Base-by-base conservation (phyloP, 2,888 invertebrate species). In the Thera obeliscata region DNA sequence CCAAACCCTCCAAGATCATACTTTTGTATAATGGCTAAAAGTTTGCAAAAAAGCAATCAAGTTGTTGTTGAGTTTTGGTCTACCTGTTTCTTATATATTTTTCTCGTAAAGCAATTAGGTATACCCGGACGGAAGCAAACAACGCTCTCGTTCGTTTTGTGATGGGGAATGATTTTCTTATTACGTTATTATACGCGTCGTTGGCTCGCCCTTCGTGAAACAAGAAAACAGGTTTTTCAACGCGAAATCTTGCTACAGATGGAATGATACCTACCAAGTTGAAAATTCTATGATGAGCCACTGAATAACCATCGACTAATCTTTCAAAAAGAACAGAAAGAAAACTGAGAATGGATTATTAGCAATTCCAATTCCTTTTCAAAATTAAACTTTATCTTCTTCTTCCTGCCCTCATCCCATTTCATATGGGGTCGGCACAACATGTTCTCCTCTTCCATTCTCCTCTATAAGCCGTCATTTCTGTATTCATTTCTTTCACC, bases 111-210 rank as follows among this genome's bases (percentile, higher is more conserved):
- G 43, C 61, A 66, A 68, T 64, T 67, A 72, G 7, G n/a, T 59
- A 35, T 6, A 12, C 3, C 12, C 22, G 52, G 55, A 54, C n/a
- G 60, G 66, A 69, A 66, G 59, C 60, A 49, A 66, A 63, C 59
- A 66, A 60, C 54, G 57, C 48, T 48, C 49, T 66, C 52, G 61
- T 61, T 66, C 48, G 66, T 61, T 66, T 54, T 60, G 56, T 54
- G 78, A 76, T 73, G 75, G 83, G 85, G 79, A 84, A 88, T 87
- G 73, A 69, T 76, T 78, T 80, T 78, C 75, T 76, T 78, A 75
- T 76, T 77, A 77, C 65, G 65, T 76, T 78, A 77, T 85, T 87
- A 82, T 79, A 78, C 87, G 87, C 84, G 70, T 77, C 78, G 74
- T 61, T 80, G 79, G 75, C 75, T 83, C 76, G 85, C 84, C 86